Percentiles rank a stretch among this genome's conserved stretches.
These are phyloP conservation scores for Endomychus coccineus DNA, from an alignment of 2,888 invertebrate species.

Conservation along the genomic window DNA sequence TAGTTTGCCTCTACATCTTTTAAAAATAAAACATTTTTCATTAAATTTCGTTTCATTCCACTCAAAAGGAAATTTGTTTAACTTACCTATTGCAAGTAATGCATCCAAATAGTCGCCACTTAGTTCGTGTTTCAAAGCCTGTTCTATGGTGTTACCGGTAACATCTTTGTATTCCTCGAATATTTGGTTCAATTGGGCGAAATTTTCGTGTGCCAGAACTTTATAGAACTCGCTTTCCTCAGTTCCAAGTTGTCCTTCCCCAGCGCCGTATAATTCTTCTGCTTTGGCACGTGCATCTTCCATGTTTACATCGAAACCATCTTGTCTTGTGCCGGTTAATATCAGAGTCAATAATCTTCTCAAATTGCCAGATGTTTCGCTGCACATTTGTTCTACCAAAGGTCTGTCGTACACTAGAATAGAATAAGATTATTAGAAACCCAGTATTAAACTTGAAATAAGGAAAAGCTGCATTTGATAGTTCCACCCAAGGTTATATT, in stretches of 20 bases:
- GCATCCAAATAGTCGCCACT: slow-evolving; percentile 61
- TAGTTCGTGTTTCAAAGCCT: slow-evolving; percentile 61
- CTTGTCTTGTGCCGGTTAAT: slow-evolving; percentile 60
- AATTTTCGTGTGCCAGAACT: slow-evolving; percentile 67
- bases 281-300: slow-evolving; percentile 65
- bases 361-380: slow-evolving; percentile 73
- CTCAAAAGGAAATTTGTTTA: neutral
- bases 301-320: slow-evolving; percentile 54
- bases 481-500: too few species aligned
- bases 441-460: too few species aligned
- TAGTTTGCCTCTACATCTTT: too few species aligned
- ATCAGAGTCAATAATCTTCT: slow-evolving; percentile 67
- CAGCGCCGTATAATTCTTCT: slow-evolving; percentile 61
- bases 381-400: slow-evolving; percentile 65
- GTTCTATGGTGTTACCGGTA: slow-evolving; percentile 65
- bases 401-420: slow-evolving; percentile 58
- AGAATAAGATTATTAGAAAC: too few species aligned
- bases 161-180: slow-evolving; percentile 69
- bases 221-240: slow-evolving; percentile 66
- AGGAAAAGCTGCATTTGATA: too few species aligned
- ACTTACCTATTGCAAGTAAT: slow-evolving; percentile 59
- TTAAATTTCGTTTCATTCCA: too few species aligned
- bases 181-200: slow-evolving; percentile 58
- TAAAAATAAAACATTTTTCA: too few species aligned
- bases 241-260: slow-evolving; percentile 64